Evolutionary conservation across 2,888 invertebrate species (phyloP), one percentile per base, ranked within the genome.

Genomic region (Sarcophaga subvicina): DNA sequence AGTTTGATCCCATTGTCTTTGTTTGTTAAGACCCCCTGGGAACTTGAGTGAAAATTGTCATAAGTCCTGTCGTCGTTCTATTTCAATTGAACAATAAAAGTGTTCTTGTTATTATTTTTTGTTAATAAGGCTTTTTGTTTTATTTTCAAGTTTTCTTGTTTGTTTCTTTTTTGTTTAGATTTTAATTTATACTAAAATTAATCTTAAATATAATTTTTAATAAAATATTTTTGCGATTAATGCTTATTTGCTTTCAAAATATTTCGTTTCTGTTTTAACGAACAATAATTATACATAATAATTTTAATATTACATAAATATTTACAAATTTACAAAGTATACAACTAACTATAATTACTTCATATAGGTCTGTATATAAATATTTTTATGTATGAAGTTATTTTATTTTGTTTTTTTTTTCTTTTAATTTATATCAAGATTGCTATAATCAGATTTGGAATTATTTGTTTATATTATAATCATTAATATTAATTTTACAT

Each of bases 321-420:
- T 88, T 88, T 88, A 87, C 85, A 88, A 86, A 89, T 88, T 80
- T 89, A 89, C 88, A 89, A 87, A 76, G 84, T 79, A 87, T 82
- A 76, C 76, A 85, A 80, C 84, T 84, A 83, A 71, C 76, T 82
- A 75, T 67, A 60, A 73, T 63, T 85, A 66, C 69, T 80, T 78
- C 80, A 83, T 73, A 66, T 66, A 66, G 20, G 47, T 49, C 63
- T 81, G 70, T 69, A 81, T 78, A 82, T 79, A 82, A 82, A 79
- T 78, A 70, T 62, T n/a, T 73, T 25, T 71, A 76, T 82, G 71
- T 80, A 76, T 82, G 62, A 75, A 66, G 54, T 20, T 47, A 45
- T 25, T 6, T 67, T 45, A 2, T 66, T 69, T 22, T 75, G 17
- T 49, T 72, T 72, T 78, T 78, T 54, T 49, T 62, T 62, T 63